Base-by-base conservation (phyloP, 2,888 invertebrate genomes). In the Acrocera orbiculus region DNA sequence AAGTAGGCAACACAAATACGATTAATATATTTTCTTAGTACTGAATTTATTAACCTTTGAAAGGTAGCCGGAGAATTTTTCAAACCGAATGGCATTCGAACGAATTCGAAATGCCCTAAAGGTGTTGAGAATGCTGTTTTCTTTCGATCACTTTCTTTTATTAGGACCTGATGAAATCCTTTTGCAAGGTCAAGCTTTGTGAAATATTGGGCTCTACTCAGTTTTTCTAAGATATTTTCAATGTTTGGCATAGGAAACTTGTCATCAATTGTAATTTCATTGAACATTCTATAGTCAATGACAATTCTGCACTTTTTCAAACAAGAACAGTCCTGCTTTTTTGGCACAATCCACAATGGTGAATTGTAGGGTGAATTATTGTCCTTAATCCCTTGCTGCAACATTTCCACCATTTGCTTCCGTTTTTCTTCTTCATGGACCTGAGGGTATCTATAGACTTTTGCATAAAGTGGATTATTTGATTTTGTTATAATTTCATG, bases 341-440 rank as follows among this genome's bases (percentile, higher is more conserved):
- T 37, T 4, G 32, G 27, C 2, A 37, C 33, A 3, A 37, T 25
- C 33, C 33, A 37, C 3, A 37, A 13, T 3, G 37, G 30, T 7
- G 16, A 19, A 13, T 32, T 29, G 15, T 29, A 36, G 8, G 36
- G 36, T 9, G 36, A 36, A 24, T 11, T 20, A 17, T 11, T 28
- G 7, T 4, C n/a, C 11, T 11, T 32, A 11, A 36, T 29, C 4
- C 32, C 32, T 5, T 24, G 20, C n/a, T 36, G 30, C 27, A 50
- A 28, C 46, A 51, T 46, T 38, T 47, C 42, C 3, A 13, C 2
- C n/a, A 20, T 27, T 22, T 22, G 22, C 9, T 7, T 4, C 8
- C 10, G 9, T 22, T 10, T 22, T 8, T 22, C 22, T 22, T 35
- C 28, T 7, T 28, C 28, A 16, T 28, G 28, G 8, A 28, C 7